These are phyloP conservation scores for Lordiphosa clarofinis DNA, from an alignment of 1,140 invertebrate species.

Conservation along the genomic window DNA sequence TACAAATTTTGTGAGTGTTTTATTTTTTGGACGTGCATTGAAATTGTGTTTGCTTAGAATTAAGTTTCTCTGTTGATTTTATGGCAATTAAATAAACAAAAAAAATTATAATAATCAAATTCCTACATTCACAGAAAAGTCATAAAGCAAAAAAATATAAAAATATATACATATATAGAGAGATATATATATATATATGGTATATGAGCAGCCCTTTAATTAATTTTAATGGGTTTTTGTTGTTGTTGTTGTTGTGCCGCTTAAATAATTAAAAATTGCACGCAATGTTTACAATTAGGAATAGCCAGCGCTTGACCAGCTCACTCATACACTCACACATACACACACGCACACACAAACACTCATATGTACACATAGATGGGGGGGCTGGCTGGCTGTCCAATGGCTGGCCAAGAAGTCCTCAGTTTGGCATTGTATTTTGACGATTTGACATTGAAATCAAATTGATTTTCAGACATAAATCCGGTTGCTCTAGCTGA, in stretches of 20 bases:
- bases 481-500: slow-evolving; percentile 61
- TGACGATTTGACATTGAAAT: slow-evolving; percentile 35
- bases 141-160: slow-evolving; percentile 49
- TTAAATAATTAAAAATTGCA: slow-evolving; percentile 79
- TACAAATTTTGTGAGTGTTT: slow-evolving; percentile 27
- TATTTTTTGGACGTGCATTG: slow-evolving; percentile 65
- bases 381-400: slow-evolving; percentile 18
- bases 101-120: slow-evolving; percentile 26
- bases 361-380: background rate
- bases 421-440: slow-evolving; percentile 75
- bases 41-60: slow-evolving; percentile 49
- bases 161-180: slow-evolving; percentile 58
- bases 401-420: slow-evolving; percentile 43
- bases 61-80: slow-evolving; percentile 67
- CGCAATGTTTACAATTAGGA: slow-evolving; percentile 78
- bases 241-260: slow-evolving; percentile 36
- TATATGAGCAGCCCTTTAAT: slow-evolving; percentile 62
- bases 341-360: slow-evolving; percentile 11
- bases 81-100: slow-evolving; percentile 71
- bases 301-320: slow-evolving; percentile 52
- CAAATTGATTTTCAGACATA: slow-evolving; percentile 23
- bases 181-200: background rate
- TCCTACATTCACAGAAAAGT: slow-evolving; percentile 42
- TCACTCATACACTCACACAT: slow-evolving; percentile 3
- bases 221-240: slow-evolving; percentile 73